These are phyloP conservation scores for Hydropsyche tenuis DNA, from an alignment of 1,140 invertebrate species.

Conservation along the genomic window DNA sequence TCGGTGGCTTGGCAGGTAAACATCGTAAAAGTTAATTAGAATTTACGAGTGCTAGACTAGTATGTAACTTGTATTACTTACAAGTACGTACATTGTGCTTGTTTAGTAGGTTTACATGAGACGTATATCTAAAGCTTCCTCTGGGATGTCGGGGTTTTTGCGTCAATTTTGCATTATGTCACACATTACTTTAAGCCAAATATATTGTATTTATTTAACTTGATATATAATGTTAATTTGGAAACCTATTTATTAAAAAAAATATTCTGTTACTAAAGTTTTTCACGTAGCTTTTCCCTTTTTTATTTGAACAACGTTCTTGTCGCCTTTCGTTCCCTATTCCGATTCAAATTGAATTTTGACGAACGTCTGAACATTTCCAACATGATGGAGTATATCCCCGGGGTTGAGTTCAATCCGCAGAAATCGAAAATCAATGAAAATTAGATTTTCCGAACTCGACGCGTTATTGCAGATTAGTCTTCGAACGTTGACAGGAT, in stretches of 20 bases:
- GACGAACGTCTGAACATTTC: constrained; percentile 27
- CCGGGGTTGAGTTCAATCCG: constrained; percentile 18
- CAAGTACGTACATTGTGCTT: not conserved
- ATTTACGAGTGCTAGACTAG: not conserved
- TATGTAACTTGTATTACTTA: not conserved
- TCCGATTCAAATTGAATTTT: constrained; percentile 29
- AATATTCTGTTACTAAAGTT: no score
- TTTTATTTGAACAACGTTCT: no score
- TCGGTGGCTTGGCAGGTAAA: not conserved
- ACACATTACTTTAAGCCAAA: no score
- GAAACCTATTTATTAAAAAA: no score
- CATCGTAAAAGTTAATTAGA: constrained; percentile 11
- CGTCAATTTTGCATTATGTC: no score
- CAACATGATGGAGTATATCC: not conserved
- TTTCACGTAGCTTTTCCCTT: no score
- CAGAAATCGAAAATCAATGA: constrained; percentile 23
- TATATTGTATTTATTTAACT: no score
- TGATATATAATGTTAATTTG: no score
- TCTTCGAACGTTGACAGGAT: no score
- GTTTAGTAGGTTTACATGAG: not conserved
- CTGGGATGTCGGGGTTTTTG: not conserved
- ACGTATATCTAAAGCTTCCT: not conserved
- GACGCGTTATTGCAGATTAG: not conserved
- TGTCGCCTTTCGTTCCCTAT: not conserved
- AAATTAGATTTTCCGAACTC: constrained; percentile 20